These are phyloP conservation scores for Brachionus koreanus DNA, from an alignment of 1,140 invertebrate species.

Conservation along the genomic window DNA sequence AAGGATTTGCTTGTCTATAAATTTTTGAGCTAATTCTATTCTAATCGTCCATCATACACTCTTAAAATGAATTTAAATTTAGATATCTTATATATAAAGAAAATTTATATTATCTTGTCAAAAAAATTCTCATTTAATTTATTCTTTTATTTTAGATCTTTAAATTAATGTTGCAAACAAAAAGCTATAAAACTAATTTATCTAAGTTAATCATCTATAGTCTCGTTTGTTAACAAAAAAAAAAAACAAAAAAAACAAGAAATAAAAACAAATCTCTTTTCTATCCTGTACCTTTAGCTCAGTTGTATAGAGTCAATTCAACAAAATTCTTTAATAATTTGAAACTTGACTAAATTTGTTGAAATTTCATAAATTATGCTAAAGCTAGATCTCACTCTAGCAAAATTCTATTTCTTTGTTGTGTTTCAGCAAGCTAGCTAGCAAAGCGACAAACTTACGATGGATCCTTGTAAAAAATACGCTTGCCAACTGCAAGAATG, in stretches of 20 bases:
- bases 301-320: neutral
- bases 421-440: neutral
- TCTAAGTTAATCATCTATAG: neutral
- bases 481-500: slow-evolving; percentile 29
- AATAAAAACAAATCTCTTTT: too few species aligned
- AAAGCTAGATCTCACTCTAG: neutral
- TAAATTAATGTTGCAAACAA: slow-evolving; percentile 9
- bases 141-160: neutral
- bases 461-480: slow-evolving; percentile 40
- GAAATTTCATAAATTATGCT: neutral
- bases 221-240: neutral
- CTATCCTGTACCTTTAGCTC: neutral
- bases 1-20: too few species aligned
- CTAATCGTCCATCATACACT: too few species aligned
- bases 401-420: neutral
- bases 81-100: neutral
- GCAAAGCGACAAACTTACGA: neutral
- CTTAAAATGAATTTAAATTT: neutral
- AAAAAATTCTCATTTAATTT: neutral
- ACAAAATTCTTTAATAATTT: neutral
- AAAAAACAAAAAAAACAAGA: neutral
- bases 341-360: neutral
- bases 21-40: neutral
- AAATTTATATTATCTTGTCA: neutral
- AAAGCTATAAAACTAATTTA: neutral